Evolutionary conservation across 2,888 invertebrate genomes (phyloP).

Genomic region (Branchinecta sandiegonensis): DNA sequence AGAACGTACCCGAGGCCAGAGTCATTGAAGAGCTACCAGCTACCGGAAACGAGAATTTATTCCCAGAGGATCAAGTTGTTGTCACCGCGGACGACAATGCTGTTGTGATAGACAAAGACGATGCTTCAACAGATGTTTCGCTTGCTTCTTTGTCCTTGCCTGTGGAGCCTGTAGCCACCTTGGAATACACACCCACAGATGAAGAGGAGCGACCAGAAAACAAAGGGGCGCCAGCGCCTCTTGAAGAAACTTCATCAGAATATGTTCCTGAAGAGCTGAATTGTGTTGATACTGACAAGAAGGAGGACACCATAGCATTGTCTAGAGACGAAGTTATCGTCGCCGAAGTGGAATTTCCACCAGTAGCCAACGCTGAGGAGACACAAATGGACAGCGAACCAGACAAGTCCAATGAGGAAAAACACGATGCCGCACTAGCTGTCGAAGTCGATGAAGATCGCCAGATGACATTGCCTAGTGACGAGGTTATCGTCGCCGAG

Average conservation of each 20-base stretch:
- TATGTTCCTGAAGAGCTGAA: neutral
- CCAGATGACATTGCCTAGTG: neutral
- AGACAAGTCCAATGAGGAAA: neutral
- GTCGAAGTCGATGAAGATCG: neutral
- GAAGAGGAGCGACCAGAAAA: too few species aligned
- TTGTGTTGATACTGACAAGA: neutral
- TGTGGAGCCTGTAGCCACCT: too few species aligned
- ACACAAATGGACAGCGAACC: neutral
- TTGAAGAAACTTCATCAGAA: too few species aligned
- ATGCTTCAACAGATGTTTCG: neutral
- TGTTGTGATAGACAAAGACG: neutral
- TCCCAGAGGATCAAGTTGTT: too few species aligned
- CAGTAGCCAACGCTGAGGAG: neutral
- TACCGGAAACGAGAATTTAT: too few species aligned
- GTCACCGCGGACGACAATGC: slow-evolving; percentile 14
- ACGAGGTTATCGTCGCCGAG: neutral
- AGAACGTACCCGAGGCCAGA: too few species aligned
- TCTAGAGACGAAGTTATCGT: neutral
- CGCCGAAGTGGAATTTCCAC: slow-evolving; percentile 2
- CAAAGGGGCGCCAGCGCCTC: too few species aligned
- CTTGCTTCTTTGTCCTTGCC: too few species aligned
- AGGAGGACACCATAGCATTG: neutral
- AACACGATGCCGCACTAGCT: neutral
- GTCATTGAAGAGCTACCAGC: too few species aligned
- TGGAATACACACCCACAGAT: too few species aligned